Evolutionary conservation across 2,888 invertebrate genomes (phyloP).

Genomic region (Sminthurides aquaticus): DNA sequence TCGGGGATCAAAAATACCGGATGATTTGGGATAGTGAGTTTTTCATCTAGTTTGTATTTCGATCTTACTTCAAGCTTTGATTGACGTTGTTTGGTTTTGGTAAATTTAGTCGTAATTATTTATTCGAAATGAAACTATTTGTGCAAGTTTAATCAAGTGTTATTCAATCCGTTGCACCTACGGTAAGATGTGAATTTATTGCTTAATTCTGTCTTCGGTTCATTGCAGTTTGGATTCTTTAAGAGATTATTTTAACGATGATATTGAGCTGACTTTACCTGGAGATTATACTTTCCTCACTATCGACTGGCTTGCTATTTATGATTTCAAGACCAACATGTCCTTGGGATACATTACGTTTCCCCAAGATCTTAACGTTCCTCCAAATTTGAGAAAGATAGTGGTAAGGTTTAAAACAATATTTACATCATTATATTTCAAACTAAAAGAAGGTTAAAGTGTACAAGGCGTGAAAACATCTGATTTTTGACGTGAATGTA

Average conservation of each 20-base stretch:
- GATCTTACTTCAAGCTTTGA: too few species aligned
- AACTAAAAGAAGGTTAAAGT: not conserved
- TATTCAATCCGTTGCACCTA: too few species aligned
- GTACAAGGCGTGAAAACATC: not conserved
- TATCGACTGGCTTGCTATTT: constrained; percentile 77
- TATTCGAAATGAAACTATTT: not conserved
- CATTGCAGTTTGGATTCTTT: constrained; percentile 68
- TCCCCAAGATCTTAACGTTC: constrained; percentile 53
- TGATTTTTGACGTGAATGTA: not conserved
- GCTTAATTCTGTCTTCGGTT: too few species aligned
- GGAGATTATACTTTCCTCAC: constrained; percentile 74
- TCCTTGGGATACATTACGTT: constrained; percentile 35
- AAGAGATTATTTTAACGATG: constrained; percentile 63
- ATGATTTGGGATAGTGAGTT: constrained; percentile 81
- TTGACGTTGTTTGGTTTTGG: not conserved
- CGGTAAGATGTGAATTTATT: too few species aligned
- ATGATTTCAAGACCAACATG: constrained; percentile 43
- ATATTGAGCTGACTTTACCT: constrained; percentile 66
- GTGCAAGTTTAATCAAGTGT: not conserved
- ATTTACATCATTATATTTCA: not conserved
- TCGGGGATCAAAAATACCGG: constrained; percentile 73
- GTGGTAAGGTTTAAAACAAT: constrained; percentile 46
- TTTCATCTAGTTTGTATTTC: too few species aligned
- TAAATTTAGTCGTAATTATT: not conserved
- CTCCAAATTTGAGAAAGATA: constrained; percentile 66